A percentile compares a stretch with the other conserved stretches of the same genome.
phyloP scores from a whole-genome alignment of 2,888 invertebrate genomes.

The Epinotia ramella region DNA sequence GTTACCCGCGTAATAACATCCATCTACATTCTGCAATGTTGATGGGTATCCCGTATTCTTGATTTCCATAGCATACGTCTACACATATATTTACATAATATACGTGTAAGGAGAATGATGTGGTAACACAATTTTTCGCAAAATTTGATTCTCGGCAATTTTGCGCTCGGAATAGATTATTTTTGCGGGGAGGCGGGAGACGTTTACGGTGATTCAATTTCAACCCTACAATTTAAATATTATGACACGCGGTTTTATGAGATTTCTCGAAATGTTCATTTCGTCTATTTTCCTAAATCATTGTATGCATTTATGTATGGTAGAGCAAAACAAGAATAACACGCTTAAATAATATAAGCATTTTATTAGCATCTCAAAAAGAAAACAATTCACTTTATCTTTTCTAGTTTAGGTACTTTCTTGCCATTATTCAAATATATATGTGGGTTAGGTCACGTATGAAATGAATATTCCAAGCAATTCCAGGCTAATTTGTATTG shows the following conservation, averaged over 20 bases:
- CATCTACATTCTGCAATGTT: conserved; percentile 2
- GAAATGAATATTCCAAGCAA: too few relatives aligned
- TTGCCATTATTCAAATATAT: too few relatives aligned
- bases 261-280: conserved; percentile 40
- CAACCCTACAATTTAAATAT: conserved; percentile 55
- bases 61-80: conserved; percentile 59
- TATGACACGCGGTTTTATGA: conserved; percentile 50
- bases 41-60: conserved; percentile 26
- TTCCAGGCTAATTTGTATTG: too few relatives aligned
- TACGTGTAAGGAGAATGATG: conserved; percentile 49
- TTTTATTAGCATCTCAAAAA: too few relatives aligned
- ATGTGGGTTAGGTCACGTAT: too few relatives aligned
- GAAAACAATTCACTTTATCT: too few relatives aligned
- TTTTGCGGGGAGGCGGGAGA: conserved; percentile 62
- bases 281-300: conserved; percentile 26
- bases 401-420: too few relatives aligned
- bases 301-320: background rate
- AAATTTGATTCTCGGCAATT: conserved; percentile 77
- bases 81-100: conserved; percentile 63
- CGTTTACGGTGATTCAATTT: conserved; percentile 65
- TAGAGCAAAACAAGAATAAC: too few relatives aligned
- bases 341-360: too few relatives aligned
- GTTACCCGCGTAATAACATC: background rate
- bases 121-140: conserved; percentile 73
- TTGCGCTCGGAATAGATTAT: conserved; percentile 67